Percentiles rank a stretch among this genome's conserved stretches.
These are phyloP conservation scores for Acomys russatus DNA, from an alignment of 2,797 vertebrate genomes.

Conservation along the genomic window DNA sequence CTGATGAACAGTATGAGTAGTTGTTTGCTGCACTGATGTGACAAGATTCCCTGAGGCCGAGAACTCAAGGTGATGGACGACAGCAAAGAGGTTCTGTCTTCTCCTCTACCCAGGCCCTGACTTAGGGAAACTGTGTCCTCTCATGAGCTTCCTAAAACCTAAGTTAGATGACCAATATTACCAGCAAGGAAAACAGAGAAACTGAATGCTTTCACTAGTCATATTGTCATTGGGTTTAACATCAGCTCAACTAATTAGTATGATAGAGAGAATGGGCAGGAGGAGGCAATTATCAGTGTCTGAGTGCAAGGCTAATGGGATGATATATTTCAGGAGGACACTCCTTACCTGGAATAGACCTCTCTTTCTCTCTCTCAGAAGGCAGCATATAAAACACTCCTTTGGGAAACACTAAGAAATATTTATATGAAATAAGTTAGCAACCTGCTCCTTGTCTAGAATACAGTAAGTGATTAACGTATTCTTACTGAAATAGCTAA, in stretches of 20 bases:
- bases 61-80: not conserved
- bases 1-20: not conserved
- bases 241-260: not conserved
- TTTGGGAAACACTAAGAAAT: slow-evolving; percentile 55
- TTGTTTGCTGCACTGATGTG: not conserved
- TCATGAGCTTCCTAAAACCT: slow-evolving; percentile 7
- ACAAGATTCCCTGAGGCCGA: not conserved
- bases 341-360: not conserved
- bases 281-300: not conserved
- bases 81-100: not conserved
- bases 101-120: no score
- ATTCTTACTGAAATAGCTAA: slow-evolving; percentile 49
- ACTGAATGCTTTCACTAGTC: not conserved
- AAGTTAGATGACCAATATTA: slow-evolving; percentile 15
- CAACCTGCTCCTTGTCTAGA: not conserved
- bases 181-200: not conserved
- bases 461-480: not conserved
- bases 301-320: not conserved
- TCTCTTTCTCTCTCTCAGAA: not conserved
- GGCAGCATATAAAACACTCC: not conserved
- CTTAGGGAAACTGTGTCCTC: slow-evolving; percentile 10
- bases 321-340: slow-evolving; percentile 3
- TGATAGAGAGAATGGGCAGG: not conserved
- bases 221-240: slow-evolving; percentile 34
- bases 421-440: slow-evolving; percentile 30